phyloP scores from a whole-genome alignment of 1,140 invertebrate species.

The Chironomus striatipennis region DNA sequence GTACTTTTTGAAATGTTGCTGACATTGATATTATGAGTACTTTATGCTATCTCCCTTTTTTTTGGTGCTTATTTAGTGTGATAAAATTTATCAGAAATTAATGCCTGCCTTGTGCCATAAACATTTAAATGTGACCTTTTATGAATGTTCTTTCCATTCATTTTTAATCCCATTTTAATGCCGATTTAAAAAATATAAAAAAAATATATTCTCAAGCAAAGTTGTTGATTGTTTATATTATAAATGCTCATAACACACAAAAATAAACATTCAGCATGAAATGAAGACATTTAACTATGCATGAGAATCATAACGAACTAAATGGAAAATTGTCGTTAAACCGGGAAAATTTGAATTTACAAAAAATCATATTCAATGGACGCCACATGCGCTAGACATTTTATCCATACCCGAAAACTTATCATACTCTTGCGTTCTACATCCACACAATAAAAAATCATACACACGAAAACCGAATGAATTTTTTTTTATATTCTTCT shows the following conservation, averaged over 20 bases:
- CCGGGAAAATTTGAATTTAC: not conserved
- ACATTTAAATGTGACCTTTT: no score
- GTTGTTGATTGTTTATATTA: no score
- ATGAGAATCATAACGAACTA: not conserved
- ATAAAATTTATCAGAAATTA: conserved; percentile 15
- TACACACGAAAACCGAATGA: not conserved
- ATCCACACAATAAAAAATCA: not conserved
- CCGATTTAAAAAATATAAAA: no score
- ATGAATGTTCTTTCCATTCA: no score
- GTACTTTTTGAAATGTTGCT: not conserved
- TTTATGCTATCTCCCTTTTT: not conserved
- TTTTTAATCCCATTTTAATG: no score
- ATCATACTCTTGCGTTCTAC: not conserved
- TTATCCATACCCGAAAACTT: not conserved
- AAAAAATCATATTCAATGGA: not conserved
- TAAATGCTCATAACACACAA: no score
- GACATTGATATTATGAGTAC: not conserved
- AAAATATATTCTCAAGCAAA: no score
- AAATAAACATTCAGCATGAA: not conserved
- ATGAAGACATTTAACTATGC: conserved; percentile 8
- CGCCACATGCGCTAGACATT: not conserved
- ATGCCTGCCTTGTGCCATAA: not conserved
- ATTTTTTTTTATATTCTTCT: no score
- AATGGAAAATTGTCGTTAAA: not conserved
- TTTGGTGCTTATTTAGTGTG: not conserved